Evolutionary conservation across 2,888 invertebrate species (phyloP).

Genomic region (Melanchra persicariae): DNA sequence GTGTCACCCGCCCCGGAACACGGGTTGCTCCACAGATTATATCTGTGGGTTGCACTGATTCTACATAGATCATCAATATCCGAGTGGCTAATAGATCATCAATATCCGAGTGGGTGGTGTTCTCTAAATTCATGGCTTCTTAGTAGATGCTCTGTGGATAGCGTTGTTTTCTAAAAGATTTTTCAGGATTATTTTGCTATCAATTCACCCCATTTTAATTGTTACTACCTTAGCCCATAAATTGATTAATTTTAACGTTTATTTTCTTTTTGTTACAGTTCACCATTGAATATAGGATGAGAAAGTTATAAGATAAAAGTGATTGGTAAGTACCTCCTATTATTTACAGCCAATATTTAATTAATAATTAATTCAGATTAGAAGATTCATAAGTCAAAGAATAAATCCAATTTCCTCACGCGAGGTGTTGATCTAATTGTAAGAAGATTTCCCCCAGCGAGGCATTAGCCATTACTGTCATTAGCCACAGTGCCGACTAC

Average conservation of each 20-base stretch:
- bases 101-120: neutral
- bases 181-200: neutral
- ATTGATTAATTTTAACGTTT: conserved; percentile 9
- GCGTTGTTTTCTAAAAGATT: neutral
- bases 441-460: conserved; percentile 24
- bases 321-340: conserved; percentile 71
- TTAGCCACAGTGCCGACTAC: conserved; percentile 36
- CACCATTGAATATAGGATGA: conserved; percentile 73
- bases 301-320: conserved; percentile 68
- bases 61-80: conserved; percentile 23
- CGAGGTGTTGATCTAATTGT: conserved; percentile 2
- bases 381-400: no score
- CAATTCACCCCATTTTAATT: no score
- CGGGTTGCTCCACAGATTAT: no score
- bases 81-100: conserved; percentile 10
- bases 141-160: neutral
- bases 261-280: conserved; percentile 76
- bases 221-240: no score
- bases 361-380: neutral
- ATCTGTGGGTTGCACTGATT: conserved; percentile 15
- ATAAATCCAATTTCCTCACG: neutral
- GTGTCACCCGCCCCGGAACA: conserved; percentile 52
- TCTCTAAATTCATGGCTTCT: neutral
- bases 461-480: conserved; percentile 32
- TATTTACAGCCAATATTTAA: neutral